A percentile compares a stretch with the other conserved stretches of the same genome.
phyloP scores from a whole-genome alignment of 2,113 vertebrate species.

The Prunella himalayana region DNA sequence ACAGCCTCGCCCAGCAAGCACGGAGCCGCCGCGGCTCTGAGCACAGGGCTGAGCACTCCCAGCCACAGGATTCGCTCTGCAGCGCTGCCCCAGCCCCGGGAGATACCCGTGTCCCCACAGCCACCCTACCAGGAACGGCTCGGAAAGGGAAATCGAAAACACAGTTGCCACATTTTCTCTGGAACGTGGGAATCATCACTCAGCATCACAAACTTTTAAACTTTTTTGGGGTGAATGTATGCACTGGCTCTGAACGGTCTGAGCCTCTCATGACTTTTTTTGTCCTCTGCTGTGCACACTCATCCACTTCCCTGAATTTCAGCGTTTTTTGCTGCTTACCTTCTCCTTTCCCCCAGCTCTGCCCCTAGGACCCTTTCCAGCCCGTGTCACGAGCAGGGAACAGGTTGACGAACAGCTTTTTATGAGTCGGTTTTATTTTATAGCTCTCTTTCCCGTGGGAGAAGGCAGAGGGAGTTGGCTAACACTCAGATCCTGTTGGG shows the following conservation, averaged over 20 bases:
- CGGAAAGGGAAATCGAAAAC: fast-evolving
- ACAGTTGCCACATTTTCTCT: not conserved
- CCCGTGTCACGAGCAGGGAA: not conserved
- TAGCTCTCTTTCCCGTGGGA: slow-evolving; percentile 27
- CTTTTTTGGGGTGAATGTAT: not conserved
- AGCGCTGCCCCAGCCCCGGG: not conserved
- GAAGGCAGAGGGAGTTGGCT: slow-evolving; percentile 13
- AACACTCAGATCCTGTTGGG: slow-evolving; percentile 5
- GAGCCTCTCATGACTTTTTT: not conserved
- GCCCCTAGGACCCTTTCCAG: not conserved
- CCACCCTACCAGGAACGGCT: not conserved
- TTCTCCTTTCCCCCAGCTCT: not conserved
- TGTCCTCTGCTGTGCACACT: not conserved
- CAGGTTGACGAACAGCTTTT: slow-evolving; percentile 36
- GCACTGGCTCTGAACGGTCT: not conserved
- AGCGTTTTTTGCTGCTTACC: not conserved
- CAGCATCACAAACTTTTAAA: not conserved
- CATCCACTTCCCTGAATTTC: not conserved
- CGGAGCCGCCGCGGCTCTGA: fast-evolving
- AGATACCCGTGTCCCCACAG: fast-evolving
- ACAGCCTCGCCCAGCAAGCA: not conserved
- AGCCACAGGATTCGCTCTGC: fast-evolving
- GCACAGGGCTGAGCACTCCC: not conserved
- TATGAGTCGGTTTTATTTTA: slow-evolving; percentile 30
- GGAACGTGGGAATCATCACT: not conserved